Evolutionary conservation across 2,797 vertebrate species (phyloP).

Genomic region (Kryptolebias ocellatus): DNA sequence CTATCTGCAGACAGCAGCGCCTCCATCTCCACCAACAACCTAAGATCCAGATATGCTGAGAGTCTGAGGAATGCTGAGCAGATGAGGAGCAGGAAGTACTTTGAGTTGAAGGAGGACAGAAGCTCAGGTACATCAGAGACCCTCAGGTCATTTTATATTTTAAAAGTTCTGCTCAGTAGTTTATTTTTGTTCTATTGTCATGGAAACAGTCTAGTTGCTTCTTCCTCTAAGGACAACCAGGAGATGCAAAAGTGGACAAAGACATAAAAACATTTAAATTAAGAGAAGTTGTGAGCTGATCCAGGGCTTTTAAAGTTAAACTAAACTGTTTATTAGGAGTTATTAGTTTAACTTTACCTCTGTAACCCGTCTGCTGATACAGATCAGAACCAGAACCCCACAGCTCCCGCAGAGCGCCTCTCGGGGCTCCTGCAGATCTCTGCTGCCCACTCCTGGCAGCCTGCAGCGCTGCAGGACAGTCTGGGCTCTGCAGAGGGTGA

Average conservation of each 20-base stretch:
- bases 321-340: background rate
- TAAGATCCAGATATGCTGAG: slow-evolving; percentile 23
- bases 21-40: slow-evolving; percentile 76
- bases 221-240: too few species aligned
- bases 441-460: slow-evolving; percentile 8
- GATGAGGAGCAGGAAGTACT: slow-evolving; percentile 59
- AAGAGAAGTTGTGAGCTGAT: too few species aligned
- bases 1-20: slow-evolving; percentile 67
- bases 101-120: slow-evolving; percentile 66
- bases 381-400: background rate
- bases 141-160: background rate
- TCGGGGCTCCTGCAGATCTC: background rate
- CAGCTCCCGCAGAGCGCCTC: background rate
- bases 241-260: too few species aligned
- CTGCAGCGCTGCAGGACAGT: slow-evolving; percentile 2
- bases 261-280: too few species aligned
- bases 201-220: too few species aligned
- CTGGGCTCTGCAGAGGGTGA: background rate
- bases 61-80: slow-evolving; percentile 21
- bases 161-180: too few species aligned
- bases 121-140: slow-evolving; percentile 55
- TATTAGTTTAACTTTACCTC: background rate
- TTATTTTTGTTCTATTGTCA: too few species aligned
- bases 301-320: too few species aligned
- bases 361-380: too few species aligned